Conservation (phyloP, 92 coral and sea anemone species). For the Desmophyllum pertusum region DNA sequence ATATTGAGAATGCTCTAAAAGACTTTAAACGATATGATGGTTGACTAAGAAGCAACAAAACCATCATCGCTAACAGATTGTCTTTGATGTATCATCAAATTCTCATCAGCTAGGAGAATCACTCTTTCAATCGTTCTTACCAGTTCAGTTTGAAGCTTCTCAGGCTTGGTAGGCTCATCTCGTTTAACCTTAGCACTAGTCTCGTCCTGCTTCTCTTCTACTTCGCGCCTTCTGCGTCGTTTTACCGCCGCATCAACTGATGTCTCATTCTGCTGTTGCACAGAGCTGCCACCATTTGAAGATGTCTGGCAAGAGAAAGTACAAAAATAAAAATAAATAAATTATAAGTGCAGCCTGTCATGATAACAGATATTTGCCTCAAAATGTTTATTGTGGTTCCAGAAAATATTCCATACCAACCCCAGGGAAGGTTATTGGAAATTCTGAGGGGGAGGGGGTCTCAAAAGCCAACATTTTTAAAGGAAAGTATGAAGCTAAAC, state of each 20-base stretch:
- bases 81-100: neutral
- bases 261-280: constrained; percentile 33
- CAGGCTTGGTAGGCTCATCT: constrained; percentile 35
- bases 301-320: constrained; percentile 16
- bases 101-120: neutral
- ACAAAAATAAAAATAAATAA: no score
- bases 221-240: constrained; percentile 49
- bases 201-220: constrained; percentile 1
- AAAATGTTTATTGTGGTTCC: neutral
- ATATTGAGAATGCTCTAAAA: no score
- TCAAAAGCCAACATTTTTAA: no score
- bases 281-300: constrained; percentile 1
- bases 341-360: no score
- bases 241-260: neutral
- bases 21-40: neutral
- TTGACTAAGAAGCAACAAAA: neutral
- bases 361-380: no score
- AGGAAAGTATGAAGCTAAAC: no score
- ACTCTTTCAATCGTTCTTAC: neutral
- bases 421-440: no score
- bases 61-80: neutral
- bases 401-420: no score
- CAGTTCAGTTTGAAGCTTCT: constrained; percentile 22
- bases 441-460: no score
- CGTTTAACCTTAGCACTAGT: constrained; percentile 32